Percentiles rank a stretch among this genome's conserved stretches.
These are phyloP conservation scores for Scaptomyza tumidula DNA, from an alignment of 2,888 invertebrate species.

Conservation along the genomic window DNA sequence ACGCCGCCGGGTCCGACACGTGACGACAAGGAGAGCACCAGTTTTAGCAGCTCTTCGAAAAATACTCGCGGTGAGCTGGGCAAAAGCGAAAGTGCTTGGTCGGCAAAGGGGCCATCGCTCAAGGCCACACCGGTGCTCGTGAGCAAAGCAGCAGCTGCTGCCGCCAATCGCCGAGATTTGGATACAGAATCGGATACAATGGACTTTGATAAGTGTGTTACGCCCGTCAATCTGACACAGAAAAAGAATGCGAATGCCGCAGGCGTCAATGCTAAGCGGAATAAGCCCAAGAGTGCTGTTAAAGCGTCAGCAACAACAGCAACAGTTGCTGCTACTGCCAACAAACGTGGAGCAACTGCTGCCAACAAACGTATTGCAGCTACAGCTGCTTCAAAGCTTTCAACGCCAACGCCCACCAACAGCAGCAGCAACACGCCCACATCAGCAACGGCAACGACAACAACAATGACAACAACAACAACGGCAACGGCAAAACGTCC, in stretches of 20 bases:
- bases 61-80: constrained; percentile 82
- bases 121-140: constrained; percentile 83
- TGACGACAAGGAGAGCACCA: constrained; percentile 83
- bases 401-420: constrained; percentile 26
- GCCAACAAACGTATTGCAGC: constrained; percentile 32
- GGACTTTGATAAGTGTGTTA: constrained; percentile 59
- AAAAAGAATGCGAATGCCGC: constrained; percentile 33
- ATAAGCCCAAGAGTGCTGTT: constrained; percentile 39
- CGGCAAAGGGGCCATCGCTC: constrained; percentile 83
- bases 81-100: constrained; percentile 84
- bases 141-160: constrained; percentile 48
- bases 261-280: constrained; percentile 45
- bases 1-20: constrained; percentile 82
- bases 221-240: constrained; percentile 76
- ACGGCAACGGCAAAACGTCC: constrained; percentile 76
- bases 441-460: constrained; percentile 32
- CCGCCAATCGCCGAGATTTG: constrained; percentile 34
- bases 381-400: constrained; percentile 24
- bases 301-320: constrained; percentile 33
- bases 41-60: constrained; percentile 83
- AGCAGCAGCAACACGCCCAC: constrained; percentile 31
- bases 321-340: constrained; percentile 9
- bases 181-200: constrained; percentile 47
- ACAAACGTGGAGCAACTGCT: constrained; percentile 38
- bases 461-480: constrained; percentile 18